A percentile compares a stretch with the other conserved stretches of the same genome.
Conservation (phyloP, 2,888 invertebrate species). For the Phasia obesa region DNA sequence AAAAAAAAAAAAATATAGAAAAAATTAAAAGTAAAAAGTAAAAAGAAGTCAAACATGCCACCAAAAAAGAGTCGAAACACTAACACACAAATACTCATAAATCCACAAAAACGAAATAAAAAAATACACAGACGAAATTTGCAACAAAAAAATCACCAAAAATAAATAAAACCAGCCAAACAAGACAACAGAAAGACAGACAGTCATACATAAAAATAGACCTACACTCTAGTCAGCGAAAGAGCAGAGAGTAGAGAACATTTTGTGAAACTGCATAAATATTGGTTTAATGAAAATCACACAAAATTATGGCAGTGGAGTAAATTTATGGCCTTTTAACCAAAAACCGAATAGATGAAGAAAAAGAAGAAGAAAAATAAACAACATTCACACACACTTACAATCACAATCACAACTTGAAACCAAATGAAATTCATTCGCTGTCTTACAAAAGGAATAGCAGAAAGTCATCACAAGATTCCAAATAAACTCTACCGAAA, state of each 20-base stretch:
- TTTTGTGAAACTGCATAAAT: slow-evolving; percentile 59
- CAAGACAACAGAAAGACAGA: slow-evolving; percentile 26
- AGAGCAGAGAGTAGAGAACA: slow-evolving; percentile 15
- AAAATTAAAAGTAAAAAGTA: slow-evolving; percentile 41
- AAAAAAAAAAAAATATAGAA: slow-evolving; percentile 49
- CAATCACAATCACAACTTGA: slow-evolving; percentile 30
- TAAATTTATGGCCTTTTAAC: slow-evolving; percentile 75
- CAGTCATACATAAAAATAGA: slow-evolving; percentile 31
- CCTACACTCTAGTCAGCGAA: slow-evolving; percentile 26
- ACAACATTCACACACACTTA: slow-evolving; percentile 29
- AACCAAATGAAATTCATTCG: slow-evolving; percentile 27
- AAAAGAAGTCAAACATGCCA: slow-evolving; percentile 42
- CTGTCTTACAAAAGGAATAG: slow-evolving; percentile 17
- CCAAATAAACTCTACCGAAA: slow-evolving; percentile 59
- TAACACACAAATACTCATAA: slow-evolving; percentile 65
- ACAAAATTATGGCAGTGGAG: slow-evolving; percentile 76
- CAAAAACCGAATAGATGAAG: slow-evolving; percentile 61
- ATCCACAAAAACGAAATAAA: slow-evolving; percentile 57
- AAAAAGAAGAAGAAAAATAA: slow-evolving; percentile 36
- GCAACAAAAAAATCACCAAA: slow-evolving; percentile 30
- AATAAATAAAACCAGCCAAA: slow-evolving; percentile 61
- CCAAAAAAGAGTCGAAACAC: slow-evolving; percentile 59
- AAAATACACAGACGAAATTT: slow-evolving; percentile 54
- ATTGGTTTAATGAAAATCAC: slow-evolving; percentile 72
- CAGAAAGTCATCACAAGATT: slow-evolving; percentile 40